A percentile compares a stretch with the other conserved stretches of the same genome.
These are phyloP conservation scores for Neoscelio sp. DNA, from an alignment of 2,888 invertebrate genomes.

Conservation along the genomic window DNA sequence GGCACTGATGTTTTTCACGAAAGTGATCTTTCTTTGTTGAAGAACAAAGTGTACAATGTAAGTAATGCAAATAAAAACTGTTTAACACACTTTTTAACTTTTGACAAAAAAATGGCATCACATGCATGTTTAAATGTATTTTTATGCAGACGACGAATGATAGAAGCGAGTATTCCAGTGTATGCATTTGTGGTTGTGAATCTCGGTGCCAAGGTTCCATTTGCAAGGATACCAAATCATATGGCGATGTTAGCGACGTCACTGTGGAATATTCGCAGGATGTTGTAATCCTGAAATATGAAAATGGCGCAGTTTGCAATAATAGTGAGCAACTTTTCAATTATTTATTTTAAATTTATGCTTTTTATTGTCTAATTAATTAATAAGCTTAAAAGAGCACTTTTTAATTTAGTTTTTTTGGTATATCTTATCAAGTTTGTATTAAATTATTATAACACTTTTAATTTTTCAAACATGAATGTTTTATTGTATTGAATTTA, in stretches of 20 bases:
- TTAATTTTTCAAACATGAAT: no score
- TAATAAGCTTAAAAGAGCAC: no score
- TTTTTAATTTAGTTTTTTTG: no score
- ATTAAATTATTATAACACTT: no score
- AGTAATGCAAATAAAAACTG: no score
- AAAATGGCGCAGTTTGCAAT: slow-evolving; percentile 73
- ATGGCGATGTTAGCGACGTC: slow-evolving; percentile 74
- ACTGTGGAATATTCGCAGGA: slow-evolving; percentile 74
- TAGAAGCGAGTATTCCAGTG: slow-evolving; percentile 71
- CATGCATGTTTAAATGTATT: no score
- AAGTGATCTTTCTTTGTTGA: slow-evolving; percentile 72
- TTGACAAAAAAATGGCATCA: no score
- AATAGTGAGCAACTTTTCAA: slow-evolving; percentile 71
- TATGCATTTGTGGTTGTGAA: slow-evolving; percentile 73
- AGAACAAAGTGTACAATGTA: slow-evolving; percentile 69
- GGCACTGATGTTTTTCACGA: slow-evolving; percentile 72
- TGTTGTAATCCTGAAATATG: slow-evolving; percentile 72
- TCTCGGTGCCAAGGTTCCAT: slow-evolving; percentile 75
- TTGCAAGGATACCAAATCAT: slow-evolving; percentile 72
- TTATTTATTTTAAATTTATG: slow-evolving; percentile 33
- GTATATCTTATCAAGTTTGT: no score
- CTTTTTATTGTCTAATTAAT: no score
- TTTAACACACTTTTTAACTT: no score
- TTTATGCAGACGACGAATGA: slow-evolving; percentile 46
- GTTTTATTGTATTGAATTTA: no score